Evolutionary conservation across 2,888 invertebrate genomes (phyloP), one percentile per base, ranked within the genome.

Genomic region (Temnothorax unifasciatus): DNA sequence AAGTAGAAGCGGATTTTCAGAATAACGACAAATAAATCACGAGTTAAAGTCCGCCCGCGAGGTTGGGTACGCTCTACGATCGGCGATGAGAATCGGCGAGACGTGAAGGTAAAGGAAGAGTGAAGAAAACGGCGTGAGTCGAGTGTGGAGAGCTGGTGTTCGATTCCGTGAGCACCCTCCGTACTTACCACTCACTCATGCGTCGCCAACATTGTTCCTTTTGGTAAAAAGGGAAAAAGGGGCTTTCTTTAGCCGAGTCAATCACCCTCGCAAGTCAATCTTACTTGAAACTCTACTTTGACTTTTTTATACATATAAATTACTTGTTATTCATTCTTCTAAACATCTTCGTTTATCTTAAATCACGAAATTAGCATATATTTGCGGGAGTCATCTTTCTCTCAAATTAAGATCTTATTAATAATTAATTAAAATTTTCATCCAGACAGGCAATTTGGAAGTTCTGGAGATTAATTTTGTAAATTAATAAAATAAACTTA

Each of bases 151-250:
- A 93, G 90, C 87, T 87, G 87, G 88, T 91, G 86, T 89, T 86
- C 88, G 75, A 90, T 90, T 89, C 89, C 85, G 88, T 92, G 88
- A 93, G 91, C 93, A 92, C 93, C 92, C 92, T 93, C 92, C 90
- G 94, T 94, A 94, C 94, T 94, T 94, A 94, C 94, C 94, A 94
- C 94, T 94, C 93, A 93, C 92, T 93, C 93, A 93, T 92, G 92
- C 92, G 92, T 92, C 90, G 92, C 89, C 92, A 93, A 93, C 91
- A 92, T 68, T 91, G 94, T 94, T 93, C 92, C 93, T 94, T 94
- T 93, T 68, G 68, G 91, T 91, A 92, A 91, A 93, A 3, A 89
- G 92, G 11, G 41, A 21, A 54, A 21, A 41, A 93, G 90, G 85
- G 90, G 82, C 87, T 88, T 86, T 89, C 84, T 89, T 86, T 85